phyloP scores from a whole-genome alignment of 2,888 invertebrate species.

The Yponomeuta plumbellus region DNA sequence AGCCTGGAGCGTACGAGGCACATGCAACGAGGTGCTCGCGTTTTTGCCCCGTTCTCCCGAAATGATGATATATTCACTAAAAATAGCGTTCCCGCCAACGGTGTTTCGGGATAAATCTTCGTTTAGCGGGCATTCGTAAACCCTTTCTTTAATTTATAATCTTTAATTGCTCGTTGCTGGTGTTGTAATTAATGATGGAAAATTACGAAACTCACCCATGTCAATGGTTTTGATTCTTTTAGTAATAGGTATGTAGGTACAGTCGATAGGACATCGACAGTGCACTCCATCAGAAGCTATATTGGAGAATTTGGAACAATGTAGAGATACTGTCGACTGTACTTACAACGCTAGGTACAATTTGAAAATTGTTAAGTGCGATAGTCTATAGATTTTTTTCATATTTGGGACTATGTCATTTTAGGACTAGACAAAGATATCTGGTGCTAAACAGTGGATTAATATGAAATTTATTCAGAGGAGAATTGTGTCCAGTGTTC shows the following conservation, averaged over 20 bases:
- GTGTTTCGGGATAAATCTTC: conserved; percentile 35
- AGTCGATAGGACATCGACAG: too few species aligned
- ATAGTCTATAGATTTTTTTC: too few species aligned
- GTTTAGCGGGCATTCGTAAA: conserved; percentile 19
- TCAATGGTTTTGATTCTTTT: background rate
- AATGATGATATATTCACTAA: conserved; percentile 63
- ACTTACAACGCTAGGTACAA: too few species aligned
- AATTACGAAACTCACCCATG: background rate
- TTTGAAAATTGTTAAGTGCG: too few species aligned
- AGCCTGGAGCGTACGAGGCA: conserved; percentile 64
- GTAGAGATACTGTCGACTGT: too few species aligned
- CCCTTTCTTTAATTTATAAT: conserved; percentile 16
- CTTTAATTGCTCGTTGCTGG: conserved; percentile 16
- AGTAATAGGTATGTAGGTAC: background rate
- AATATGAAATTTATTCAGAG: too few species aligned
- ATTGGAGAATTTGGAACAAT: too few species aligned
- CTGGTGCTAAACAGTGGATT: too few species aligned
- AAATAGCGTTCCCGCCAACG: conserved; percentile 36
- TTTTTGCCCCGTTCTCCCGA: conserved; percentile 59
- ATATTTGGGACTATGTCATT: too few species aligned
- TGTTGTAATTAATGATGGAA: conserved; percentile 14
- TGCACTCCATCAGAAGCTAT: too few species aligned
- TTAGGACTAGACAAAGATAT: too few species aligned
- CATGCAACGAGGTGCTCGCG: conserved; percentile 64
- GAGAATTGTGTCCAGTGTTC: too few species aligned